A percentile compares a stretch with the other conserved stretches of the same genome.
Conservation (phyloP, 2,797 vertebrate genomes). For the Syndactyla subalaris region DNA sequence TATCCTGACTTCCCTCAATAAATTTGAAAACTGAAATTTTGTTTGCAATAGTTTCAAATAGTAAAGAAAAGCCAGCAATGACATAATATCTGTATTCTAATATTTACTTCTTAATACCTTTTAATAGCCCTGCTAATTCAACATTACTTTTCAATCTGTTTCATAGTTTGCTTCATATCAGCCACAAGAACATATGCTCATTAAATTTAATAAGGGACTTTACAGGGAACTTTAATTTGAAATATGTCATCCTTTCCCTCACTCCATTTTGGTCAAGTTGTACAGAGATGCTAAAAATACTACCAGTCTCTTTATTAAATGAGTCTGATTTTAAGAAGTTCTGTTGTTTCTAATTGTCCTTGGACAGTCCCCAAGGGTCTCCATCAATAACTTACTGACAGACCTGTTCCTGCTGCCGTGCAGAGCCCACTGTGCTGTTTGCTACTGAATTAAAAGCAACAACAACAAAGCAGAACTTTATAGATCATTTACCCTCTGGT, state of each 20-base stretch:
- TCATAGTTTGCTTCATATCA: conserved; percentile 12
- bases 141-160: conserved; percentile 8
- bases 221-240: conserved; percentile 39
- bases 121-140: neutral
- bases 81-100: neutral
- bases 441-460: neutral
- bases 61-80: neutral
- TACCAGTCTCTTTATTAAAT: neutral
- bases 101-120: neutral
- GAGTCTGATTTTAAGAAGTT: neutral
- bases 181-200: conserved; percentile 9
- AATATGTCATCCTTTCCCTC: neutral
- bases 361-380: neutral
- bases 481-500: conserved; percentile 56
- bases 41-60: neutral
- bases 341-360: neutral
- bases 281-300: neutral
- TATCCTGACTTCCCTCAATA: neutral
- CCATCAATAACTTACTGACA: neutral
- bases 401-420: neutral
- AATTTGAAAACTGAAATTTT: neutral
- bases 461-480: neutral
- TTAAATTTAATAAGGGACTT: conserved; percentile 62
- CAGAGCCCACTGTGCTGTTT: neutral
- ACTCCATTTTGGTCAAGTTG: conserved; percentile 3